Percentiles rank a stretch among this genome's conserved stretches.
Evolutionary conservation across 2,888 invertebrate species (phyloP).

Genomic region (Cephus pygmeus): DNA sequence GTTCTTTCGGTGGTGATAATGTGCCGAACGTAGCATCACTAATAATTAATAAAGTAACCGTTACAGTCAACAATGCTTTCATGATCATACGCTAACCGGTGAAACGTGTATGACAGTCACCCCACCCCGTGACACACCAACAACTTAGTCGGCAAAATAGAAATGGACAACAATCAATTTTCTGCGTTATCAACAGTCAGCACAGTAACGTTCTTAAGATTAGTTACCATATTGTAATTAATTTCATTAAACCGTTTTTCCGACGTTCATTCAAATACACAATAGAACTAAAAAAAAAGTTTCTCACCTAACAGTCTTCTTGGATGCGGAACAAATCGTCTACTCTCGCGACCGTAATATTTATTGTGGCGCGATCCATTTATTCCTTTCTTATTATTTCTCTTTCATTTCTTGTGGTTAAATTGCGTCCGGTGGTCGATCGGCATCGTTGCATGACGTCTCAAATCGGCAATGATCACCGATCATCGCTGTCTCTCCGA

Average conservation of each 20-base stretch:
- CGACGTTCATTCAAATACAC: not conserved
- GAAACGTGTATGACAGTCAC: not conserved
- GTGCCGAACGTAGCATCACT: slow-evolving; percentile 26
- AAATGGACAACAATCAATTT: not conserved
- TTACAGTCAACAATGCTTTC: slow-evolving; percentile 28
- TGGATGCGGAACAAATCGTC: not conserved
- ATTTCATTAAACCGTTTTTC: not conserved
- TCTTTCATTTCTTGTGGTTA: not conserved
- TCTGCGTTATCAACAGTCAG: not conserved
- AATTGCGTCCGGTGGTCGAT: not conserved
- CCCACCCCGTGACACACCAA: not conserved
- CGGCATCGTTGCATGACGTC: not conserved
- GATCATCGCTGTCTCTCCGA: not conserved
- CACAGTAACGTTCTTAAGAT: not conserved
- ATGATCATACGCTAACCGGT: slow-evolving; percentile 21
- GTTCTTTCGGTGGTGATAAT: slow-evolving; percentile 38
- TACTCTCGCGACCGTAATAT: not conserved
- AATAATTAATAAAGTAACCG: slow-evolving; percentile 28
- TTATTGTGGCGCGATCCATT: not conserved
- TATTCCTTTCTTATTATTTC: not conserved
- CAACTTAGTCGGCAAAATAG: not conserved
- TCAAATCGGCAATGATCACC: not conserved
- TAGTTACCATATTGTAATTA: not conserved
- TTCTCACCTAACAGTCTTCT: not conserved
- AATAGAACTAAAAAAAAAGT: not conserved